Base-by-base conservation (phyloP, 1,140 invertebrate species). In the Drosophila trapezifrons region DNA sequence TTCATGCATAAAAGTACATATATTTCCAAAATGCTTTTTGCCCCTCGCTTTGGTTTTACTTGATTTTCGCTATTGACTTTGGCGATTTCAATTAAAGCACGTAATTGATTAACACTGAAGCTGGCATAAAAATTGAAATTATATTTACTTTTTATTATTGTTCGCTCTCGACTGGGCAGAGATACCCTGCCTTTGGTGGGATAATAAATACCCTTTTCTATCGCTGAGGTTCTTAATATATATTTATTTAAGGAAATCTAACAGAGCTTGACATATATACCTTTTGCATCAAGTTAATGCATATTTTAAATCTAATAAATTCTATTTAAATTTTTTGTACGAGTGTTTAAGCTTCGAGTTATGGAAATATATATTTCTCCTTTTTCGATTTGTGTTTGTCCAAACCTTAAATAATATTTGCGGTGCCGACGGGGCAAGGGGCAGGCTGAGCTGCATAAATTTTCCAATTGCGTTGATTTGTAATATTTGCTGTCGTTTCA, bases 11-110 rank as follows among this genome's bases (percentile, higher is more conserved):
- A n/a, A n/a, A n/a, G n/a, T 13, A 18, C 40, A 7, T 51, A 15
- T 51, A 47, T 54, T 29, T 18, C 10, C 55, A 54, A 47, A 60
- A 66, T 56, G 76, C 35, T 58, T 59, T 75, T 42, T 76, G 66
- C 42, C 29, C 10, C 9, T 52, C 49, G 29, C 47, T 57, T 74
- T 63, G 43, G 51, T 55, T 32, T 46, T 69, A 52, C 49, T 65
- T 73, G 54, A 52, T 76, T 72, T 64, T 58, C 47, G 15, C 38
- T 86, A 76, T 86, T 86, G 83, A 86, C 83, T 86, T 86, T 86
- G 78, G 70, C 71, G 73, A 79, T 86, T 86, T 86, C 83, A 86
- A 86, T 86, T 86, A 86, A 87, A 87, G 80, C 83, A 86, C 83
- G 76, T 86, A 86, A 86, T 86, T 86, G 83, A 86, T 86, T 87